These are phyloP conservation scores for Maniola hyperantus DNA, from an alignment of 2,888 invertebrate genomes.

Conservation along the genomic window DNA sequence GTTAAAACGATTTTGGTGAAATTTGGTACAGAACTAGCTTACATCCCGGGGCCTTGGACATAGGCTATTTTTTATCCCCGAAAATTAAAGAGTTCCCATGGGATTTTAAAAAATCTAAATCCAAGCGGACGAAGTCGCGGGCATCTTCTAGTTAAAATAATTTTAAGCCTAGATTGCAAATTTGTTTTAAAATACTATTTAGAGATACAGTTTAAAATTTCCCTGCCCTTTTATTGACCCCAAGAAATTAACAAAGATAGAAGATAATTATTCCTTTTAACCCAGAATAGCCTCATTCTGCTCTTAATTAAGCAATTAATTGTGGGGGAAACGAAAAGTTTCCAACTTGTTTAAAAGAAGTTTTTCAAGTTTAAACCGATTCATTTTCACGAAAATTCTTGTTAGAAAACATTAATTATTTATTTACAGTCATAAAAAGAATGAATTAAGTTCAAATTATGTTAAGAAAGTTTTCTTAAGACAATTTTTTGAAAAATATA, in stretches of 20 bases:
- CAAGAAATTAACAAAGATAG: background rate
- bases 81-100: no score
- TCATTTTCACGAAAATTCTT: slow-evolving; percentile 2
- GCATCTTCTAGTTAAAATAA: background rate
- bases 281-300: background rate
- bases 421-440: background rate
- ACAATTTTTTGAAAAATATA: no score
- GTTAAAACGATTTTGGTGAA: no score
- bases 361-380: background rate
- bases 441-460: background rate
- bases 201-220: background rate
- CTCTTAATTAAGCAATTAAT: slow-evolving; percentile 15
- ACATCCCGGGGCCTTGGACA: no score
- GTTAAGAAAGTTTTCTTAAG: background rate
- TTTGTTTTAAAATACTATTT: background rate
- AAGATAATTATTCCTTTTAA: background rate
- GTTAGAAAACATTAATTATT: background rate
- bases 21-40: no score
- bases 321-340: slow-evolving; percentile 3
- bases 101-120: no score
- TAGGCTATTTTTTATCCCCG: no score
- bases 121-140: no score
- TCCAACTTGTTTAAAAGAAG: background rate
- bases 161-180: background rate
- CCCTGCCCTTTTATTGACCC: slow-evolving; percentile 1